A percentile compares a stretch with the other conserved stretches of the same genome.
Conservation (phyloP, 2,113 vertebrate species). For the Arenaria interpres region DNA sequence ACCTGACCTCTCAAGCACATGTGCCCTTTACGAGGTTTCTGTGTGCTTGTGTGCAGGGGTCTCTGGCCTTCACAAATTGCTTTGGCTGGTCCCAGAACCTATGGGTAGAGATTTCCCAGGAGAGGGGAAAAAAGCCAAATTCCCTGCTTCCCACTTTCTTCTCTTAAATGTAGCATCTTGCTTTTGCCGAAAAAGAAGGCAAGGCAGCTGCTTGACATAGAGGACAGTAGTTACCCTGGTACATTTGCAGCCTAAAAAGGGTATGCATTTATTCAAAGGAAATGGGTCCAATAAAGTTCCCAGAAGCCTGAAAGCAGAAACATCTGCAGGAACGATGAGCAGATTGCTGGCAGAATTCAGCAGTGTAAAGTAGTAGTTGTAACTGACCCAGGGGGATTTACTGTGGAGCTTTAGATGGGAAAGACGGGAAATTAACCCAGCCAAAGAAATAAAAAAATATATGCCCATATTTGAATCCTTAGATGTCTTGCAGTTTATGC, state of each 20-base stretch:
- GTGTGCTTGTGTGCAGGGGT: not conserved
- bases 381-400: slow-evolving; percentile 61
- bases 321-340: slow-evolving; percentile 70
- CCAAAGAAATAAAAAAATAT: slow-evolving; percentile 4
- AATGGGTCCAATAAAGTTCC: slow-evolving; percentile 48
- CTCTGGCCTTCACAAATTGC: not conserved
- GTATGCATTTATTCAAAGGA: slow-evolving; percentile 17
- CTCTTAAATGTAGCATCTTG: slow-evolving; percentile 6
- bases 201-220: not conserved
- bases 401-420: slow-evolving; percentile 57
- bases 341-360: slow-evolving; percentile 75
- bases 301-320: slow-evolving; percentile 70
- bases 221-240: not conserved
- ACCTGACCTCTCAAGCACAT: not conserved
- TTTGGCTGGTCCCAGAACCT: not conserved
- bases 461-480: not conserved
- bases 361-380: slow-evolving; percentile 67
- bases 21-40: not conserved
- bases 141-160: not conserved
- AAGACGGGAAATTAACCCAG: slow-evolving; percentile 33
- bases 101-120: not conserved
- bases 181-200: slow-evolving; percentile 10
- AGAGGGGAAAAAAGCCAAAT: not conserved
- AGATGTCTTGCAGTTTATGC: not conserved
- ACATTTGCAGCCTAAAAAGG: not conserved